Base-by-base conservation (phyloP, 2,888 invertebrate species). In the Harpalus rufipes region DNA sequence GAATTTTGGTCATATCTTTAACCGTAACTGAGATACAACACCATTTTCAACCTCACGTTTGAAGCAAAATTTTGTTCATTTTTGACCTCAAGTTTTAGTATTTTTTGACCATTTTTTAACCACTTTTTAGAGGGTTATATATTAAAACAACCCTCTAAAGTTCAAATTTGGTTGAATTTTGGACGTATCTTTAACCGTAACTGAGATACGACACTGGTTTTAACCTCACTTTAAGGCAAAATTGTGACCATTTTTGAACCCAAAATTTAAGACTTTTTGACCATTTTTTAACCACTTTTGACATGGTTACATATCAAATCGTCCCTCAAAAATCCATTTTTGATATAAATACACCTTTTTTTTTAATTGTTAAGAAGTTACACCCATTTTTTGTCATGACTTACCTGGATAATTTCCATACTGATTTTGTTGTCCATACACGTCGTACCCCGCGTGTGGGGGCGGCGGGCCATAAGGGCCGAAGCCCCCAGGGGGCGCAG, bases 381-480 rank as follows among this genome's bases (percentile, higher is more conserved):
- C 2, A 39, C 8, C 1, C 10, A n/a, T 32, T 59, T 59, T 14
- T 32, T 32, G 32, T 32, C 1, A 32, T 32, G 0, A 32, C 32
- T 1, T 80, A 85, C 86, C 86, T 82, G 85, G 76, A 85, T 86
- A 86, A 59, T 85, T 81, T 18, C 81, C 63, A 74, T 86, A 86
- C 16, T 86, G 86, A 58, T 76, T 85, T 25, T 85, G 86, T 16
- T 83, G 86, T 25, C 81, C 68, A 74, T 85, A 85, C 80, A 85
- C 51, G 21, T 81, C 81, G 16, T 80, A 81, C 4, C 78, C 65
- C 4, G 51, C 84, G 12, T 72, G 83, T 0, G 85, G 86, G 10
- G 85, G 85, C 25, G 81, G 81, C 0, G 80, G 61, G 0, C 83
- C 83, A 58, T 85, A 85, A 12, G 85, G 85, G n/a, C 72, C 25